Evolutionary conservation across 2,888 invertebrate genomes (phyloP), one percentile per base, ranked within the genome.

Genomic region (Hofmannophila pseudospretella): DNA sequence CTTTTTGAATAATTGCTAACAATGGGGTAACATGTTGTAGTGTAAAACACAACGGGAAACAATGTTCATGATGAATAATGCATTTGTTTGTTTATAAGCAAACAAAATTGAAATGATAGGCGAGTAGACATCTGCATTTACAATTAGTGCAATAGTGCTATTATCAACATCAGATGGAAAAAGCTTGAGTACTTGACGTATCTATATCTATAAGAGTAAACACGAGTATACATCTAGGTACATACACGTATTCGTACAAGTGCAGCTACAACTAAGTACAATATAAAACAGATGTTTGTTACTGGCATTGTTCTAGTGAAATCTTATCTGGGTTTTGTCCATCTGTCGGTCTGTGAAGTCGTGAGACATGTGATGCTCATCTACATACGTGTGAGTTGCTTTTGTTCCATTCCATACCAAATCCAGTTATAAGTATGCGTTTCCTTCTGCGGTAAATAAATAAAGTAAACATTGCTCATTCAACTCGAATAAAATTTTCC

Each of bases 271-370:
- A 7, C 4, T 16, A n/a, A 8, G 7, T 19, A 16, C 12, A 20
- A 29, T 7, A 20, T 37, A 22, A 36, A 50, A 44, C 71, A 72
- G 66, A 71, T 69, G 71, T 39, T 36, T 31, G 41, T 54, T 54
- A 41, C 27, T 40, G 46, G 59, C 63, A 67, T 74, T 76, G 73
- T 77, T 69, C 58, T 53, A 63, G 58, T 72, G 71, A 73, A 78
- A 75, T 75, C 67, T 71, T 72, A 80, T 77, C 75, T 69, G 54
- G 30, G 50, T 49, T 61, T 64, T 67, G 70, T 69, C 58, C 72
- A 76, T 72, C 65, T 76, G 74, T 58, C 48, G 44, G 54, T 47
- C 31, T 49, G 51, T 51, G 45, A 55, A 52, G 44, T 53, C 45
- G 39, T 44, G 42, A 52, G 49, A 57, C 53, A 57, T 45, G 49